Conservation (phyloP, 2,113 vertebrate genomes). For the Propithecus coquereli region DNA sequence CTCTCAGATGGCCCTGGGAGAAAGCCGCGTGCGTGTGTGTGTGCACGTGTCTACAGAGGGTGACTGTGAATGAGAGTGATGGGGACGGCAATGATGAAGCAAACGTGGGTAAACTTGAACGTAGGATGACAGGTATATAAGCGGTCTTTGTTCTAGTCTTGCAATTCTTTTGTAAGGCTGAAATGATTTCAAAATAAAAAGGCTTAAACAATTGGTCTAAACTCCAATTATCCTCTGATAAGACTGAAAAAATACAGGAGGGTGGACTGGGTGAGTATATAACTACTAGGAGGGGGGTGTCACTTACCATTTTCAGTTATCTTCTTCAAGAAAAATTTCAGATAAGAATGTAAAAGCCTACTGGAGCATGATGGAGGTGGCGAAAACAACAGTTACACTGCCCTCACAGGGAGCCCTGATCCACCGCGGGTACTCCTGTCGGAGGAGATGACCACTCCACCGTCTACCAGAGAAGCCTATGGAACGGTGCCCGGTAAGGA, state of each 20-base stretch:
- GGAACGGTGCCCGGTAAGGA: not conserved
- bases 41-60: not conserved
- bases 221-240: not conserved
- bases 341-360: not conserved
- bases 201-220: not conserved
- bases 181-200: slow-evolving; percentile 21
- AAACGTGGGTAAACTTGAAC: not conserved
- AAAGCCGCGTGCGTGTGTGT: not conserved
- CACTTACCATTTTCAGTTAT: not conserved
- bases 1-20: not conserved
- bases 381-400: not conserved
- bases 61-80: not conserved
- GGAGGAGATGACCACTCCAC: not conserved
- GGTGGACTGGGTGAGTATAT: not conserved
- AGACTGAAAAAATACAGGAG: not conserved
- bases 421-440: not conserved
- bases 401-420: not conserved
- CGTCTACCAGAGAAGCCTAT: not conserved
- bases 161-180: not conserved
- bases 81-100: not conserved
- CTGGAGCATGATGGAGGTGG: not conserved
- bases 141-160: slow-evolving; percentile 11
- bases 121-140: not conserved
- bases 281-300: not conserved
- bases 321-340: not conserved